Conservation (phyloP, 2,888 invertebrate species). For the Papilio protenor region DNA sequence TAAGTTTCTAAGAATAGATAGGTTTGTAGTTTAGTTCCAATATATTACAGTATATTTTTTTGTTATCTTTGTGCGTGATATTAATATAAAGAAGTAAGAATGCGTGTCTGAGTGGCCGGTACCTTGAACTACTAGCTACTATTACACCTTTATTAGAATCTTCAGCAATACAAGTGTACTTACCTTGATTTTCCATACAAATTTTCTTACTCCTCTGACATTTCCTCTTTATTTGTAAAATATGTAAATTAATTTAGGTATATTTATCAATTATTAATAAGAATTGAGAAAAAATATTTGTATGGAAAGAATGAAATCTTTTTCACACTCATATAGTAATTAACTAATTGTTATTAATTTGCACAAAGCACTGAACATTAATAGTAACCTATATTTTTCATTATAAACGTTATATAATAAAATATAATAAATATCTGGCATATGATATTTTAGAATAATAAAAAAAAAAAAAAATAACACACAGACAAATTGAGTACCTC, state of each 20-base stretch:
- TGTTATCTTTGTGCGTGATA: too few species aligned
- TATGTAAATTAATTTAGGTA: constrained; percentile 20
- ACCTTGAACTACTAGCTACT: constrained; percentile 44
- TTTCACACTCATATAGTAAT: too few species aligned
- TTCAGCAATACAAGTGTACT: constrained; percentile 39
- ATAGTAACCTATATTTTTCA: not conserved
- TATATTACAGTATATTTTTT: too few species aligned
- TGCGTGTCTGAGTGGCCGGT: constrained; percentile 36
- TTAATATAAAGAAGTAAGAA: constrained; percentile 1
- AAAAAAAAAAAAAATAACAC: too few species aligned
- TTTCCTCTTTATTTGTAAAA: constrained; percentile 35
- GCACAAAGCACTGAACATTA: not conserved
- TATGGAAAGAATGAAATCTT: too few species aligned
- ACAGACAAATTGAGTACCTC: too few species aligned
- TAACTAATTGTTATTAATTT: not conserved
- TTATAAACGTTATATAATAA: not conserved
- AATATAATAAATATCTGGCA: not conserved
- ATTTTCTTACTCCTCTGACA: constrained; percentile 39
- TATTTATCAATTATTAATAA: not conserved
- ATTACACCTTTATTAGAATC: constrained; percentile 43
- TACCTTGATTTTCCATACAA: constrained; percentile 42
- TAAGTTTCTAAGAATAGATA: too few species aligned
- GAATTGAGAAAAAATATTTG: not conserved
- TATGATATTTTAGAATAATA: not conserved
- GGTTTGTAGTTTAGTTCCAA: not conserved